Percentiles rank a stretch among this genome's conserved stretches.
Evolutionary conservation across 2,113 vertebrate species (phyloP).

Genomic region (Silurus glanis): DNA sequence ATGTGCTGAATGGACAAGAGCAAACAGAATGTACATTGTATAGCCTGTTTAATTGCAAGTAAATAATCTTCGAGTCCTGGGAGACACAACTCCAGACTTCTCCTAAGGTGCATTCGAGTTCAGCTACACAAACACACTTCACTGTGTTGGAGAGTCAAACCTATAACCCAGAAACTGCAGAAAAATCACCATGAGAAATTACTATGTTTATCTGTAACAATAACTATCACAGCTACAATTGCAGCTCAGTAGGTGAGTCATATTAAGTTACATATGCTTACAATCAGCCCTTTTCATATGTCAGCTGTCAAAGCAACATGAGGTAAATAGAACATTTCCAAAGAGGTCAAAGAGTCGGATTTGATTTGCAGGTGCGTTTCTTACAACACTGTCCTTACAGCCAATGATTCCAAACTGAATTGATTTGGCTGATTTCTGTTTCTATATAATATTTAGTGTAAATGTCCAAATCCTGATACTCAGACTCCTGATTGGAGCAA

Average conservation of each 20-base stretch:
- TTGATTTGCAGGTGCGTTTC: slow-evolving; percentile 4
- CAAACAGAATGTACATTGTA: slow-evolving; percentile 16
- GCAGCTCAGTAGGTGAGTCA: background rate
- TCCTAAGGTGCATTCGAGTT: slow-evolving; percentile 10
- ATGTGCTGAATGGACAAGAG: slow-evolving; percentile 37
- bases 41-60: slow-evolving; percentile 28
- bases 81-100: background rate
- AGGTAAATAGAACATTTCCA: slow-evolving; percentile 6
- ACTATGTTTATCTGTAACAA: background rate
- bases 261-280: background rate
- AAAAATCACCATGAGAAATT: background rate
- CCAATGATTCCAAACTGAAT: background rate
- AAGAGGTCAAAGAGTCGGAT: slow-evolving; percentile 1
- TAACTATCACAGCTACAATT: slow-evolving; percentile 11
- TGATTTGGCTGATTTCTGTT: background rate
- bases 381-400: background rate
- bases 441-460: background rate
- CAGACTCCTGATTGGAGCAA: background rate
- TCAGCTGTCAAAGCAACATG: slow-evolving; percentile 19
- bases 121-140: background rate
- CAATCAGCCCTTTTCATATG: slow-evolving; percentile 33
- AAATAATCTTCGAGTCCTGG: slow-evolving; percentile 24
- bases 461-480: background rate
- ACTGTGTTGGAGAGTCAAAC: slow-evolving; percentile 31
- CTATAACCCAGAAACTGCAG: background rate